Evolutionary conservation across 1,140 invertebrate species (phyloP).

Genomic region (Laupala kohalensis): DNA sequence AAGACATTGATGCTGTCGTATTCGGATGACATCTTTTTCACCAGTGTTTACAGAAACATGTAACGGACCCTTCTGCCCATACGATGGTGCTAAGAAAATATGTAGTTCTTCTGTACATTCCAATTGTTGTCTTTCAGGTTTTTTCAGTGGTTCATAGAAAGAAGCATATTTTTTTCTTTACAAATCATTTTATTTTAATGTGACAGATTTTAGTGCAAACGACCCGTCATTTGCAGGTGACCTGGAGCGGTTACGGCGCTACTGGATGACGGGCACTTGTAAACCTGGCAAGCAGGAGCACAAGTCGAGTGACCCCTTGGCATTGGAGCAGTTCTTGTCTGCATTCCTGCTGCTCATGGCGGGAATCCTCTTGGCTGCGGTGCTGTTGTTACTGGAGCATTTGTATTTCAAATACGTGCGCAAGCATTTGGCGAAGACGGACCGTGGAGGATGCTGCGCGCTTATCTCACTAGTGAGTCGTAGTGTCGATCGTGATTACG

Average conservation of each 20-base stretch:
- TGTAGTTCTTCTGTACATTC: no score
- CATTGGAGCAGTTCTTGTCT: conserved; percentile 92
- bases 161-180: no score
- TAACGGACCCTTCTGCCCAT: no score
- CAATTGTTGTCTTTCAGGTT: no score
- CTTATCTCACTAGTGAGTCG: conserved; percentile 68
- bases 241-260: conserved; percentile 81
- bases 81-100: no score
- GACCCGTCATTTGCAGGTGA: conserved; percentile 55
- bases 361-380: conserved; percentile 74
- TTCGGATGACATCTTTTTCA: no score
- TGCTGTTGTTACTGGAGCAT: conserved; percentile 80
- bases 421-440: conserved; percentile 75
- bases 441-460: conserved; percentile 75
- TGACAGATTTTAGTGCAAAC: no score
- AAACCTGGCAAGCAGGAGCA: conserved; percentile 82
- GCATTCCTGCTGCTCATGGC: conserved; percentile 91
- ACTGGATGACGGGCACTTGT: conserved; percentile 97
- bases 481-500: no score
- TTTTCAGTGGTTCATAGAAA: no score
- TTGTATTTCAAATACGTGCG: conserved; percentile 86
- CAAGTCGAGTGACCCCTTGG: conserved; percentile 81
- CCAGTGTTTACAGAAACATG: no score
- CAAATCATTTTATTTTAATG: no score
- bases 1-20: no score